These are phyloP conservation scores for Lamellibrachia luymesi DNA, from an alignment of 1,140 invertebrate genomes.

Conservation along the genomic window DNA sequence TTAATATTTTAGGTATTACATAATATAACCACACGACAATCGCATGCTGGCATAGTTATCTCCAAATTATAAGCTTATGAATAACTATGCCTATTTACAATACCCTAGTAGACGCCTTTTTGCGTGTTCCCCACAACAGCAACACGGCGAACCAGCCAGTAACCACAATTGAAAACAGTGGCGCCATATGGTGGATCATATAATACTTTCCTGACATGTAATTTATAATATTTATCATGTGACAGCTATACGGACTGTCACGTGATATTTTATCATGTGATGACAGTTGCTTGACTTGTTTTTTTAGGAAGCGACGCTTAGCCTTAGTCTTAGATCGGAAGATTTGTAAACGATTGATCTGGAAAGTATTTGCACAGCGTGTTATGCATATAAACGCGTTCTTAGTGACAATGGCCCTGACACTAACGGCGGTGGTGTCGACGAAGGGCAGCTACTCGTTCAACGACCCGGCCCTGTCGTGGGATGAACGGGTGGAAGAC, in stretches of 20 bases:
- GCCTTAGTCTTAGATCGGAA: background rate
- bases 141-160: too few species aligned
- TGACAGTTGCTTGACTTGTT: background rate
- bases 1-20: too few species aligned
- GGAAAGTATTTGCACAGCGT: background rate
- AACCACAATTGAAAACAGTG: background rate
- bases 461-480: constrained; percentile 42
- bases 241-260: background rate
- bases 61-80: too few species aligned
- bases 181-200: background rate
- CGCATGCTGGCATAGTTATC: too few species aligned
- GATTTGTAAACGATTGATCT: background rate
- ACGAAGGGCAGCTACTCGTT: constrained; percentile 38
- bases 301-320: background rate
- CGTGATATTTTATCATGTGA: background rate
- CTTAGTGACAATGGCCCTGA: background rate
- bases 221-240: background rate
- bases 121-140: too few species aligned
- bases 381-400: background rate
- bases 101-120: too few species aligned
- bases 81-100: too few species aligned
- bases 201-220: background rate
- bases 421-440: too few species aligned
- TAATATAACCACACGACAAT: too few species aligned
- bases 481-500: constrained; percentile 50